Evolutionary conservation across 2,113 vertebrate genomes (phyloP), one percentile per base, ranked within the genome.

Genomic region (Orthonyx spaldingii): DNA sequence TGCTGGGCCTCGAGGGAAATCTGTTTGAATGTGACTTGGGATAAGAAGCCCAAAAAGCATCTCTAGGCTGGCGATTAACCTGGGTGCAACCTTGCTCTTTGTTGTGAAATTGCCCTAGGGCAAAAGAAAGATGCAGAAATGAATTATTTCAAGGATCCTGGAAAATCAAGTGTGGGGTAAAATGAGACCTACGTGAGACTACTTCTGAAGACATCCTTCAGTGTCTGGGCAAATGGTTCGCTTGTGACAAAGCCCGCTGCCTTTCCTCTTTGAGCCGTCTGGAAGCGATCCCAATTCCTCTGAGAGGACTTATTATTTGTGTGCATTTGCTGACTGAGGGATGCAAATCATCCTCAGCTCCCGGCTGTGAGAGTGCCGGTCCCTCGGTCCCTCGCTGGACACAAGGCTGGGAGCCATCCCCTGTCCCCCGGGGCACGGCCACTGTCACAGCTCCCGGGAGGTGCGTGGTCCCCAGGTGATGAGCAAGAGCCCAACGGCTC

Each of bases 291-390:
- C 96, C 87, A 71, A 1, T 50, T 85, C 50, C 75, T 69, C 91
- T 87, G 53, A 97, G 87, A 95, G 69, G 59, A 76, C 87, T 95
- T 60, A 77, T 91, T 96, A 94, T 96, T 93, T 85, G 91, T 85
- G 81, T 42, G 77, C 87, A 42, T 79, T 91, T 91, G 50, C 82
- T 2, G 18, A 57, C 24, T 1, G 85, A 61, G 82, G 55, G 96
- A 95, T 92, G 93, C 87, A 95, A 89, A 95, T 83, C 77, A 41
- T 80, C 44, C 72, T 39, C 86, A 37, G 95, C 44, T 74, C 52
- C 88, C 0, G 1, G 86, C 84, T 70, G 76, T 2, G 59, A 71
- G 90, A 77, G 68, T 8, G 63, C 50, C 0, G 5, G 77, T 78
- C 42, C 84, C 65, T 27, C n/a, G n/a, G n/a, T n/a, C n/a, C 55